Evolutionary conservation across 1,140 invertebrate species (phyloP), one percentile per base, ranked within the genome.

Genomic region (Microplitis mediator): DNA sequence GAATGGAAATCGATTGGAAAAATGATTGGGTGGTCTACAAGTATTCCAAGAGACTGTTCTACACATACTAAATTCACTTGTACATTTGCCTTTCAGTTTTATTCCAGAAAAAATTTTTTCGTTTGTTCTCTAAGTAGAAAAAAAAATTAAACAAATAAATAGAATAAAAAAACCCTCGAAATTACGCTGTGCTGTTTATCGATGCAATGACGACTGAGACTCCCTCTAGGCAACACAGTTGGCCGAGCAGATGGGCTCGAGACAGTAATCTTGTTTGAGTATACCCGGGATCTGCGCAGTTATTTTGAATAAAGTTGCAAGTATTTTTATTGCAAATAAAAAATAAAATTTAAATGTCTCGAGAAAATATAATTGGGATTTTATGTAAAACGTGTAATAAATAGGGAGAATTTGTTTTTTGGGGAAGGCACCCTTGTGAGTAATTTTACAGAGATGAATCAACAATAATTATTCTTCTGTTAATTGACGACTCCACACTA

Each of bases 1-100:
- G 45, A 54, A 51, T 11, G 72, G 72, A 73, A 73, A 73, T 73
- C 60, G 72, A 73, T 73, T 73, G 72, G 72, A 73, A 73, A 73
- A 73, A 73, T 73, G 65, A 69, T 73, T 73, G 66, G 72, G 72
- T 67, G 45, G 65, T 69, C 39, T 66, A 14, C 45, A 16, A 60
- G 60, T 14, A 31, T 35, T 39, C 35, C 54, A 11, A 69, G 60
- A 68, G 60, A 32, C 72, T 68, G 23, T 23, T 23, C 23, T 23
- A 23, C 67, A 73, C 72, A 58, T 16, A 58, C 16, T 23, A 23
- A 58, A 58, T 62, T n/a, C 34, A 35, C 9, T 45, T 5, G 8
- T n/a, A 39, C n/a, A 23, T 23, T 23, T 23, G 23, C 23, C 23
- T 23, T 23, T 23, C 23, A 23, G 23, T 23, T 23, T 23, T 23